Conservation (phyloP, 2,113 vertebrate species). For the Mesoclemmys tuberculata region DNA sequence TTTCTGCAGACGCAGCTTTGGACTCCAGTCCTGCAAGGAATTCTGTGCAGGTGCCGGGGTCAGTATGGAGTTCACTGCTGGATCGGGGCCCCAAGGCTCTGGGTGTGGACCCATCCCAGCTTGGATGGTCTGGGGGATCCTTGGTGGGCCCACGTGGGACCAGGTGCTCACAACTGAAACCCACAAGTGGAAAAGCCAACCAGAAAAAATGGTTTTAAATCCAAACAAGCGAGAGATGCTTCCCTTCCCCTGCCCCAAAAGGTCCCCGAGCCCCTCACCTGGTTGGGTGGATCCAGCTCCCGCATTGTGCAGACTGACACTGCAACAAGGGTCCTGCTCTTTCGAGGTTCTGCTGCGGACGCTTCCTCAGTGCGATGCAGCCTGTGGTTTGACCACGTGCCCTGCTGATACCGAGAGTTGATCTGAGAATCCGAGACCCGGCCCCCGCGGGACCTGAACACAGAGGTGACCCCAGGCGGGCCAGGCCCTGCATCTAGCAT, state of each 20-base stretch:
- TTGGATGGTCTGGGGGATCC: neutral
- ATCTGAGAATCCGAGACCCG: neutral
- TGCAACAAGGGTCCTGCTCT: neutral
- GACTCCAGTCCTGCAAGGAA: neutral
- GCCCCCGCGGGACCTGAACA: fast-evolving
- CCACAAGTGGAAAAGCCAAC: no score
- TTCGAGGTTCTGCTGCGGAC: fast-evolving
- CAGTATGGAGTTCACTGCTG: fast-evolving
- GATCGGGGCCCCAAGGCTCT: neutral
- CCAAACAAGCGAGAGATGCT: fast-evolving
- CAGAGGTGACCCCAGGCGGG: neutral
- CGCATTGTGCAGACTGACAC: neutral
- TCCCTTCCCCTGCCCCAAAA: fast-evolving
- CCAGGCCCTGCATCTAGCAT: neutral
- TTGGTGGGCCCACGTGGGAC: neutral
- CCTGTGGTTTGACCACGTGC: conserved; percentile 38
- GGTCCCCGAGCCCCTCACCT: conserved; percentile 24
- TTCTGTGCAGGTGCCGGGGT: neutral
- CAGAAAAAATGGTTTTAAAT: neutral
- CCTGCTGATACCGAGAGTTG: fast-evolving
- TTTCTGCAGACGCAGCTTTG: neutral
- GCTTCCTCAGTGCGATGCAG: fast-evolving
- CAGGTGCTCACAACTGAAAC: neutral
- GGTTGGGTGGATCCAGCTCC: neutral
- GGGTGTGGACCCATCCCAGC: neutral